Evolutionary conservation across 1,140 invertebrate genomes (phyloP).

Genomic region (Marisa cornuarietis): DNA sequence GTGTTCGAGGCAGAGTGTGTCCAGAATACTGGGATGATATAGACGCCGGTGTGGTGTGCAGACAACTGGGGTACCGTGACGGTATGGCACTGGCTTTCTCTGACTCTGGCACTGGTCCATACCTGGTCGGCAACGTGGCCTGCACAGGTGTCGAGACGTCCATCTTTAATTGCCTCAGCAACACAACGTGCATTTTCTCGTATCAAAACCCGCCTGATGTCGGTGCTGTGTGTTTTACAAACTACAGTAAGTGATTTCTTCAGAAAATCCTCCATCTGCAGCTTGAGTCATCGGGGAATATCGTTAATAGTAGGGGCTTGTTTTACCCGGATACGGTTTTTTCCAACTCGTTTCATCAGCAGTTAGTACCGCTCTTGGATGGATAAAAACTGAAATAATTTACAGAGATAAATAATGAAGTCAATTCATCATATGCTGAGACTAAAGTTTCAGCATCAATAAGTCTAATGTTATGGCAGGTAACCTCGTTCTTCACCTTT

Average conservation of each 20-base stretch:
- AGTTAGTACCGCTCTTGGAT: no score
- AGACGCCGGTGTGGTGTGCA: slow-evolving; percentile 78
- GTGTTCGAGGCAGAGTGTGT: slow-evolving; percentile 77
- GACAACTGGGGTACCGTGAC: slow-evolving; percentile 71
- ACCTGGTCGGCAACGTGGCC: slow-evolving; percentile 34
- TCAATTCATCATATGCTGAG: no score
- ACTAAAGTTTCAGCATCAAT: no score
- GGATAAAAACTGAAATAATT: neutral
- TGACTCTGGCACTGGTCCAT: slow-evolving; percentile 30
- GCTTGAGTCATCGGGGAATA: no score
- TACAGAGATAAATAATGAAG: neutral
- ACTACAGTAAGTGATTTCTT: slow-evolving; percentile 23
- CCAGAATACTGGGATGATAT: slow-evolving; percentile 78
- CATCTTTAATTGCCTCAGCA: slow-evolving; percentile 34
- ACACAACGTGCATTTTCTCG: slow-evolving; percentile 28
- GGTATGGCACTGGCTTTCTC: slow-evolving; percentile 37
- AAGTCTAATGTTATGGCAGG: no score
- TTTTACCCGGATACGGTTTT: no score
- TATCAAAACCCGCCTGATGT: slow-evolving; percentile 18
- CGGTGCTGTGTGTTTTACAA: slow-evolving; percentile 37
- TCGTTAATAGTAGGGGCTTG: no score
- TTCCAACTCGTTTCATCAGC: neutral
- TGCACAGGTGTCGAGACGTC: slow-evolving; percentile 37
- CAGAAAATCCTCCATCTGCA: no score
- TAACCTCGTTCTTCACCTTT: neutral